Base-by-base conservation (phyloP, 2,113 vertebrate species). In the Lontra canadensis region DNA sequence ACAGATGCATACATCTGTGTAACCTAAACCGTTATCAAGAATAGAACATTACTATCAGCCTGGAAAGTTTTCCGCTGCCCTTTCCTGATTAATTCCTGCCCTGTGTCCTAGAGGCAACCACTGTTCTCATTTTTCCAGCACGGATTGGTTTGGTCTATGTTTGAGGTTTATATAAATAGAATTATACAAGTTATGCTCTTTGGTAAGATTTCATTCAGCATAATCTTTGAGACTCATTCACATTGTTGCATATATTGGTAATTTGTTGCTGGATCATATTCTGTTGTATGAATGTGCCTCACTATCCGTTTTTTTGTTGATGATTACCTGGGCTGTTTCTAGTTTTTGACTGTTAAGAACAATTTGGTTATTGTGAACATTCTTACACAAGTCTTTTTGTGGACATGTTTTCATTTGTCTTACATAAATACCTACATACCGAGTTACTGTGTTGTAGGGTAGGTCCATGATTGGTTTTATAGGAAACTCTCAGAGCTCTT, bases 331-430 rank as follows among this genome's bases (percentile, higher is more conserved):
- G 6, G 15, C 63, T 85, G 11, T 93, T 95, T 55, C 55, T 44
- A 10, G 17, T 61, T 88, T 94, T 88, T 67, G 4, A 81, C 17
- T 63, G 6, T 69, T 76, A 47, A 0, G 25, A 71, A 57, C 93
- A 61, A 44, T 94, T 90, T 84, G 61, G 36, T 17, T 89, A 20
- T 36, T 52, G 31, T 12, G 25, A 74, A 59, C 25, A 52, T 94
- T 93, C 61, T 78, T 87, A 8, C 42, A 14, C 17, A n/a, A 63
- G 14, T 73, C 34, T 52, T 95, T 78, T 85, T 59, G 31, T 84
- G 71, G 31, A 80, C 29, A 29, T 42, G 4, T 74, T 88, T 97
- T 92, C 31, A 81, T 92, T 95, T 92, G 61, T 94, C 21, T 78
- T 88, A 34, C 76, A 13, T 89, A 94, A 87, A 85, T 88, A 96